Percentiles rank a stretch among this genome's conserved stretches.
These are phyloP conservation scores for Marronus borbonicus DNA, from an alignment of 2,888 invertebrate species.

Conservation along the genomic window DNA sequence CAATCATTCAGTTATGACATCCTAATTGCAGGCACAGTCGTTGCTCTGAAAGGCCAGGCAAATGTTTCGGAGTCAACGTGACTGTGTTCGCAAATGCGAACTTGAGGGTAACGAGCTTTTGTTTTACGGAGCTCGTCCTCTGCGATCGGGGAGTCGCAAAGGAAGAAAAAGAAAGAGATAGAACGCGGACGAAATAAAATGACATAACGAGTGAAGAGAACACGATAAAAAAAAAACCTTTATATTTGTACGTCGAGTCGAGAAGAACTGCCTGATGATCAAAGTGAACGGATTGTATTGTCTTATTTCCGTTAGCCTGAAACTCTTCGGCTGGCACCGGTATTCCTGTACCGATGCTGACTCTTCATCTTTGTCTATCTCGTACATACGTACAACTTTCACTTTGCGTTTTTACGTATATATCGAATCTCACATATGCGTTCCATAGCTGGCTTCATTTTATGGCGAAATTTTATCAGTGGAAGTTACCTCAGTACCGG, in stretches of 20 bases:
- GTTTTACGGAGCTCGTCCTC: conserved; percentile 36
- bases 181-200: conserved; percentile 3
- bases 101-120: conserved; percentile 48
- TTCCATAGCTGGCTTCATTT: conserved; percentile 18
- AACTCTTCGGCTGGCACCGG: conserved; percentile 6
- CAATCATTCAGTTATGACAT: conserved; percentile 52
- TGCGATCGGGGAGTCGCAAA: conserved; percentile 11
- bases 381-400: neutral
- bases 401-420: conserved; percentile 13
- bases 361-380: neutral
- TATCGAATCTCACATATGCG: conserved; percentile 33
- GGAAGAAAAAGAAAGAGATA: conserved; percentile 7
- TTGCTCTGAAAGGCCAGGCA: conserved; percentile 49
- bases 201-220: neutral
- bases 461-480: conserved; percentile 31
- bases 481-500: neutral
- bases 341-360: neutral
- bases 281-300: conserved; percentile 56
- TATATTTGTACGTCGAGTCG: conserved; percentile 52
- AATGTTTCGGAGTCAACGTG: conserved; percentile 54
- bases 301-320: conserved; percentile 49
- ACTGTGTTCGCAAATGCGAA: conserved; percentile 53
- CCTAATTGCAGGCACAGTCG: conserved; percentile 55
- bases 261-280: conserved; percentile 57
- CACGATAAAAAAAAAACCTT: conserved; percentile 35